Evolutionary conservation across 2,113 vertebrate species (phyloP).

Genomic region (Orientallactaga bullata): DNA sequence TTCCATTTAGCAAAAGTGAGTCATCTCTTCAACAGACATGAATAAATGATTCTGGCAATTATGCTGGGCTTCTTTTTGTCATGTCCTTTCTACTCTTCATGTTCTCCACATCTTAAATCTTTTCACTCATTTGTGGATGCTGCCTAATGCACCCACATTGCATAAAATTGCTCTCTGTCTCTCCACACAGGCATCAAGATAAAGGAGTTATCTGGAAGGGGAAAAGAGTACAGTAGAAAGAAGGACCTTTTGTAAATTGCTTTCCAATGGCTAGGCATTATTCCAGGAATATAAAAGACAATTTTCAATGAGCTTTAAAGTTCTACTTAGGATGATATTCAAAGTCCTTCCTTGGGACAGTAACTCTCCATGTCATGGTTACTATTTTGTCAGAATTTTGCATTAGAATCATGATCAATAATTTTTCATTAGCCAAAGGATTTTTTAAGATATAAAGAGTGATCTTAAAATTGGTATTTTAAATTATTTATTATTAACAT

Average conservation of each 20-base stretch:
- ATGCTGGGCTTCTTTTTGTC: not conserved
- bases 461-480: conserved; percentile 72
- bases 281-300: conserved; percentile 72
- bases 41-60: not conserved
- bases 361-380: conserved; percentile 42
- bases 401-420: conserved; percentile 59
- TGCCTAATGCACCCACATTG: conserved; percentile 67
- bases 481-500: conserved; percentile 70
- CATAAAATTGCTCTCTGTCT: conserved; percentile 59
- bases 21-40: not conserved
- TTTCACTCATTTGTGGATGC: conserved; percentile 69
- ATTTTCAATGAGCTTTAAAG: conserved; percentile 5
- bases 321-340: conserved; percentile 65
- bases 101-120: conserved; percentile 54
- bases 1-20: conserved; percentile 26
- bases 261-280: conserved; percentile 41
- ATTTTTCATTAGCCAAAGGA: conserved; percentile 73
- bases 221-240: conserved; percentile 62
- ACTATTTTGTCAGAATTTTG: conserved; percentile 66
- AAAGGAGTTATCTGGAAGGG: conserved; percentile 49
- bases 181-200: conserved; percentile 56
- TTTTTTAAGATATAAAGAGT: conserved; percentile 73
- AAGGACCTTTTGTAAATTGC: conserved; percentile 70
- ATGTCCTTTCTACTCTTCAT: conserved; percentile 50
- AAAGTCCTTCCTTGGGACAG: conserved; percentile 58